These are phyloP conservation scores for Erpornis zantholeuca DNA, from an alignment of 2,113 vertebrate species.

Conservation along the genomic window DNA sequence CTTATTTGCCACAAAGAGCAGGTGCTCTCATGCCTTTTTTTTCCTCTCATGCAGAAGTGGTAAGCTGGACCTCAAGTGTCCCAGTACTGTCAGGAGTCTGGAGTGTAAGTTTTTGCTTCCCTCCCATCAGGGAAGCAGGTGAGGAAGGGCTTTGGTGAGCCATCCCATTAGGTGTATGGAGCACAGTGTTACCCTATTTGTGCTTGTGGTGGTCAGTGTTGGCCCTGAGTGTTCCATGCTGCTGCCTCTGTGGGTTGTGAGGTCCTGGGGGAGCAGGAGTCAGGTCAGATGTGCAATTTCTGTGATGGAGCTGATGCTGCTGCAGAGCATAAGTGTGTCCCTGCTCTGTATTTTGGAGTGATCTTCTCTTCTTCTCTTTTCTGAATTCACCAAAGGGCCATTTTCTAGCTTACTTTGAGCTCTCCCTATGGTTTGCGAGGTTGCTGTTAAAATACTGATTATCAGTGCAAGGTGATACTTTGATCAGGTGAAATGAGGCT, in stretches of 20 bases:
- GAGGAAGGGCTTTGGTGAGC: background rate
- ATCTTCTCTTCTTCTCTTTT: background rate
- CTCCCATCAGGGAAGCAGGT: background rate
- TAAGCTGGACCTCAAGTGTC: background rate
- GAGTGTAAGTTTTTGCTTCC: background rate
- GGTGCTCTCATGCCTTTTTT: background rate
- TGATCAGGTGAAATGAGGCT: background rate
- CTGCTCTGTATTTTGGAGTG: background rate
- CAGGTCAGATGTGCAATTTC: rapidly evolving
- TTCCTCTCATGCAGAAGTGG: background rate
- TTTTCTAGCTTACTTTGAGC: background rate
- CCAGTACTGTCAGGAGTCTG: background rate
- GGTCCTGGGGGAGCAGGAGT: background rate
- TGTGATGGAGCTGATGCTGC: background rate
- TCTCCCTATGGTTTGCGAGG: rapidly evolving
- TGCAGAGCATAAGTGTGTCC: rapidly evolving
- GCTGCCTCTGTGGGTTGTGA: background rate
- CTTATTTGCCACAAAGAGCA: constrained; percentile 26
- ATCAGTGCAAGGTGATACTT: background rate
- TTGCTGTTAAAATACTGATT: background rate
- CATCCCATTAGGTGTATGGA: rapidly evolving
- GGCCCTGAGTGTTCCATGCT: rapidly evolving
- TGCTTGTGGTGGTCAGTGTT: background rate
- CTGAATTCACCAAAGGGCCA: rapidly evolving
- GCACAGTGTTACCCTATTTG: rapidly evolving